Evolutionary conservation across 2,888 invertebrate species (phyloP).

Genomic region (Minunthozetes semirufus): DNA sequence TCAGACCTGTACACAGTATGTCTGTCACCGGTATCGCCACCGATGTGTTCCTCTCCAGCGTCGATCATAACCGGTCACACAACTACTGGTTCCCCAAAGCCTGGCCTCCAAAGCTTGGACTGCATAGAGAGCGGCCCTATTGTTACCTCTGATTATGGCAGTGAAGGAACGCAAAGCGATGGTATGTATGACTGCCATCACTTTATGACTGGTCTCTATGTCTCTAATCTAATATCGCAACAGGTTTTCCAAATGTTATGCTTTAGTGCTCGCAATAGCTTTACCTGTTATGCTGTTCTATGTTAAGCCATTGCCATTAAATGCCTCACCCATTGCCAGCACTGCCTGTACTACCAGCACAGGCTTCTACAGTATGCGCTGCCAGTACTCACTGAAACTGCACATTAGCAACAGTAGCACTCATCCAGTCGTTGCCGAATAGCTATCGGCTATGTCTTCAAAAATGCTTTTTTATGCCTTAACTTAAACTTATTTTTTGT

Average conservation of each 20-base stretch:
- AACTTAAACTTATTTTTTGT: conserved; percentile 1
- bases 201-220: conserved; percentile 16
- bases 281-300: conserved; percentile 18
- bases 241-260: conserved; percentile 20
- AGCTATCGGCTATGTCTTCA: conserved; percentile 19
- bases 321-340: conserved; percentile 23
- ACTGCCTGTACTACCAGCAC: not conserved
- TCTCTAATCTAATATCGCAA: conserved; percentile 24
- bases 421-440: conserved; percentile 1
- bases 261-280: conserved; percentile 6
- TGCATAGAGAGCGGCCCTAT: conserved; percentile 29
- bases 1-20: conserved; percentile 17
- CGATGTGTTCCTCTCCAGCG: conserved; percentile 23
- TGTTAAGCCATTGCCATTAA: conserved; percentile 32
- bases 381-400: not conserved
- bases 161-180: conserved; percentile 44
- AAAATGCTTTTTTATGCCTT: conserved; percentile 17
- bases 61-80: conserved; percentile 21
- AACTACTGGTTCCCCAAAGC: conserved; percentile 1
- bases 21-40: conserved; percentile 23
- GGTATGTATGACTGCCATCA: conserved; percentile 41
- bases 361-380: not conserved
- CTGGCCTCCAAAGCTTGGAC: conserved; percentile 14
- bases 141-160: conserved; percentile 42
- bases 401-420: conserved; percentile 26